Evolutionary conservation across 1,140 invertebrate species (phyloP).

Genomic region (Macrocentrus cingulum): DNA sequence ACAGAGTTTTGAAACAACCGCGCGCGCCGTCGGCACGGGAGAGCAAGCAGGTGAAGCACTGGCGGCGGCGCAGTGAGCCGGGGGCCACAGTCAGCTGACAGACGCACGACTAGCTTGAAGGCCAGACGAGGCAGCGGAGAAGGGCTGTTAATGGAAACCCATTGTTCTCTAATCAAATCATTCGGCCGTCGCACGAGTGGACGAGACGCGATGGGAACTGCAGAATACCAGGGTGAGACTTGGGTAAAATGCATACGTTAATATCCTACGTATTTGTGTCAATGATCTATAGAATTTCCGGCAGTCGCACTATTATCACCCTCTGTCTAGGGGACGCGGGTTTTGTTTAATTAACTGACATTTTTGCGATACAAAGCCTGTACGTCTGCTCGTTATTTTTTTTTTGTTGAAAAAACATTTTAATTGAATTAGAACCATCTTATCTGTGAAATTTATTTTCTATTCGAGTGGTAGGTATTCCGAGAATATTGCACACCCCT

Average conservation of each 20-base stretch:
- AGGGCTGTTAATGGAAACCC: conserved; percentile 56
- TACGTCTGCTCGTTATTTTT: no score
- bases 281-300: not conserved
- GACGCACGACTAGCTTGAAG: conserved; percentile 31
- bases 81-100: conserved; percentile 44
- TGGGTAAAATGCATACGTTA: not conserved
- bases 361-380: no score
- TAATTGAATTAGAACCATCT: no score
- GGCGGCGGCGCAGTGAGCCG: conserved; percentile 5
- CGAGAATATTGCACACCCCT: no score
- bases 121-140: conserved; percentile 31
- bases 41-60: conserved; percentile 23
- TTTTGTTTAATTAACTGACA: no score
- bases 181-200: conserved; percentile 44
- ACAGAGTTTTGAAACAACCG: conserved; percentile 34
- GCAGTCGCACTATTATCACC: no score
- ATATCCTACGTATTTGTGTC: not conserved
- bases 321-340: no score
- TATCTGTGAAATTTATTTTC: no score
- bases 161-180: conserved; percentile 60
- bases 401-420: no score
- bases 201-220: not conserved
- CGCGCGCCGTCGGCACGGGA: conserved; percentile 15
- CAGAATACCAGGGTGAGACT: conserved; percentile 13
- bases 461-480: no score